Evolutionary conservation across 2,888 invertebrate species (phyloP).

Genomic region (Agriopis marginaria): DNA sequence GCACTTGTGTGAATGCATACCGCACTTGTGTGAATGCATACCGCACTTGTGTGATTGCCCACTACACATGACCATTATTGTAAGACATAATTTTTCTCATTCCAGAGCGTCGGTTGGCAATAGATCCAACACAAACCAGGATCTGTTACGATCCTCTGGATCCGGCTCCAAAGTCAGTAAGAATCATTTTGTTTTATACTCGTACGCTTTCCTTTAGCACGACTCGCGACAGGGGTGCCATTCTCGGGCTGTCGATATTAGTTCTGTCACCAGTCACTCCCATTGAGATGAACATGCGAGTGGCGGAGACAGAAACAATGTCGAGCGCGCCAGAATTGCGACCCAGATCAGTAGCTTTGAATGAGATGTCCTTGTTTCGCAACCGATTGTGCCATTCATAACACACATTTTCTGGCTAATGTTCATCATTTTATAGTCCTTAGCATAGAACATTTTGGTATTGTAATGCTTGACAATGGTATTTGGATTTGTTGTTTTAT

Average conservation of each 20-base stretch:
- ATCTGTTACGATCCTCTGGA: constrained; percentile 86
- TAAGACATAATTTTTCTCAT: constrained; percentile 17
- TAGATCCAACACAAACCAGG: constrained; percentile 83
- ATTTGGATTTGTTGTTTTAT: constrained; percentile 6
- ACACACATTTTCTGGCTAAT: constrained; percentile 35
- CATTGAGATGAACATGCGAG: neutral
- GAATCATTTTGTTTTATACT: constrained; percentile 89
- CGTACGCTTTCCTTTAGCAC: constrained; percentile 78
- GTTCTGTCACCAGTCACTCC: neutral
- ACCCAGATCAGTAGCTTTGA: constrained; percentile 22
- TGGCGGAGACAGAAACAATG: neutral
- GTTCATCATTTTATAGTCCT: constrained; percentile 25
- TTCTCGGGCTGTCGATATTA: constrained; percentile 9
- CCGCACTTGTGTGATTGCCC: no score
- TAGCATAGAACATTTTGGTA: constrained; percentile 26
- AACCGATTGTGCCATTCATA: constrained; percentile 27
- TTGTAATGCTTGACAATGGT: constrained; percentile 27
- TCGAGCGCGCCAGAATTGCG: constrained; percentile 11
- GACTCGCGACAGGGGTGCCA: constrained; percentile 38
- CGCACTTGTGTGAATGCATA: no score
- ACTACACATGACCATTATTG: neutral
- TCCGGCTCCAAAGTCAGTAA: constrained; percentile 99
- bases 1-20: no score
- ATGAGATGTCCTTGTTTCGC: constrained; percentile 35
- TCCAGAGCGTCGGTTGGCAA: constrained; percentile 85